phyloP scores from a whole-genome alignment of 2,113 vertebrate species.

The Ceyx melanurus region DNA sequence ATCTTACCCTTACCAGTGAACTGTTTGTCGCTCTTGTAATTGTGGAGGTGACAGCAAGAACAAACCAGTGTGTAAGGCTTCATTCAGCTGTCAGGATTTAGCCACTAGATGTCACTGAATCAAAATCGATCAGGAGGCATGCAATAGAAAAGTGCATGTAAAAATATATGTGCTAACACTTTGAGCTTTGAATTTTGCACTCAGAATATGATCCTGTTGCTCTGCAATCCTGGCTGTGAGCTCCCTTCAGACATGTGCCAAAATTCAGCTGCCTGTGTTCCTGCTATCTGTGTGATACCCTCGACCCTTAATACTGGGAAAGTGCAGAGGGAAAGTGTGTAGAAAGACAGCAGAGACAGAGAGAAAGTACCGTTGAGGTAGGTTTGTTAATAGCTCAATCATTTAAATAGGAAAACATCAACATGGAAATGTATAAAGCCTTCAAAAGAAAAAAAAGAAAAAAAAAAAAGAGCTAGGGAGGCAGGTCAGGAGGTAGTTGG shows the following conservation, averaged over 20 bases:
- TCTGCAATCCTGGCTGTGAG: background rate
- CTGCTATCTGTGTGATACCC: background rate
- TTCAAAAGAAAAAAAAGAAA: background rate
- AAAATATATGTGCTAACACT: background rate
- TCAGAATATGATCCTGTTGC: background rate
- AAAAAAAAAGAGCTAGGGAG: background rate
- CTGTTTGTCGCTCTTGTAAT: background rate
- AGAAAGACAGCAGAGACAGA: background rate
- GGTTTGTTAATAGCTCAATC: accelerated
- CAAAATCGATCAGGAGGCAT: background rate
- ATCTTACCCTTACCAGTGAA: background rate
- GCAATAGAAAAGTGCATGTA: background rate
- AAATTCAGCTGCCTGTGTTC: background rate
- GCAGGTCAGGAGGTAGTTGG: background rate
- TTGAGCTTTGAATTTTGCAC: background rate
- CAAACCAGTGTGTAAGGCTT: background rate
- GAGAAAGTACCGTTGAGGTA: background rate
- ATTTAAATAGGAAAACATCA: background rate
- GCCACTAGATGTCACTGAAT: background rate
- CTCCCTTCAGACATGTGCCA: accelerated
- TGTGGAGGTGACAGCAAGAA: background rate
- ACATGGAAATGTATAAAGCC: background rate
- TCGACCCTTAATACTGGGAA: background rate
- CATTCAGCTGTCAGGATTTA: background rate
- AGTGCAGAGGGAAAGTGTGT: background rate